Base-by-base conservation (phyloP, 1,140 invertebrate genomes). In the Zaprionus vittiger region DNA sequence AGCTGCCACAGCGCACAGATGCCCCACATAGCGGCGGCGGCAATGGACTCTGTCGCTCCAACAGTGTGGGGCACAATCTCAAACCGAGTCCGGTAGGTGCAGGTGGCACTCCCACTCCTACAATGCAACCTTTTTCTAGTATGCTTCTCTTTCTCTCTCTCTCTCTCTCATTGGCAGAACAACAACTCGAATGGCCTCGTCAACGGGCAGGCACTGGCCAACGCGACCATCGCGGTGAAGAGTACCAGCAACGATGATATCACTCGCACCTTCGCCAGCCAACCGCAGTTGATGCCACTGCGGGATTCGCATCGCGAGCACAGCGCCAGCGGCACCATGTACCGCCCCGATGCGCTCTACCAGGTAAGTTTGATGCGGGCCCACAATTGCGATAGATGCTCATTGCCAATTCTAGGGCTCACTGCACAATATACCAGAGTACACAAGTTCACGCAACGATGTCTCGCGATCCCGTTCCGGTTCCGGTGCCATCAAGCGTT, bases 311-410 rank as follows among this genome's bases (percentile, higher is more conserved):
- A 87, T 80, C 82, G 78, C 24, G 92, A 78, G 85, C 76, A 69
- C 20, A 92, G 80, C 86, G 95, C 95, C 34, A 96, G 95, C 74
- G 96, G 97, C 22, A 95, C 97, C n/a, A 95, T 98, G 94, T 95
- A 96, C 85, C 94, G 97, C 24, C 96, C 96, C 54, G 98, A 99
- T 92, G 95, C 98, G 2, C 96, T 99, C 79, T 98, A 98, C 91
- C 96, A 96, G 82, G 97, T 97, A 65, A 97, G 96, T 93, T 86
- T 7, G 9, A 11, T 11, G 2, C 31, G 0, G 31, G 9, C 94
- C 93, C 44, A 73, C 34, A 75, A 71, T 75, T 80, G 17, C 44
- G 74, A 71, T 75, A 79, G 26, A 81, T 11, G 12, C 22, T 52
- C 38, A 47, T 28, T 22, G 52, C 9, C 14, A 15, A 41, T n/a